These are phyloP conservation scores for Torymus tubicola DNA, from an alignment of 2,888 invertebrate genomes.

Conservation along the genomic window DNA sequence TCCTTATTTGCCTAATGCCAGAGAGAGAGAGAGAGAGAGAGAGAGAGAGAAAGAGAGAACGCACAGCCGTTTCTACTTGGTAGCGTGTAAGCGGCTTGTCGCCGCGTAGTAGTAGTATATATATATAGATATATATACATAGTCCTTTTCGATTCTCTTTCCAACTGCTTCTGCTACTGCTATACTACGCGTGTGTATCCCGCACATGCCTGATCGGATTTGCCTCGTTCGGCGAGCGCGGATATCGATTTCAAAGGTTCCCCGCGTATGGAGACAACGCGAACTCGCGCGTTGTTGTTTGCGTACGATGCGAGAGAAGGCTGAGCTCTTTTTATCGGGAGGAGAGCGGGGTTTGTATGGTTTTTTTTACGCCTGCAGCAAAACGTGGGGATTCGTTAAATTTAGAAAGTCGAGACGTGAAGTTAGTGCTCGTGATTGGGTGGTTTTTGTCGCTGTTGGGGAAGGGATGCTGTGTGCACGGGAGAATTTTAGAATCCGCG, in stretches of 20 bases:
- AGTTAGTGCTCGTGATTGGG: too few species aligned
- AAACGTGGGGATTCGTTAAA: too few species aligned
- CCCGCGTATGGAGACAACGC: neutral
- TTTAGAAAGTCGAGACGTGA: too few species aligned
- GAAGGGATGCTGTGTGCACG: too few species aligned
- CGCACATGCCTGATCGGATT: slow-evolving; percentile 12
- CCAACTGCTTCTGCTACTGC: neutral
- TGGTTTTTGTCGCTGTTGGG: too few species aligned
- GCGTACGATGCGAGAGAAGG: too few species aligned
- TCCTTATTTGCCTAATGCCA: slow-evolving; percentile 42
- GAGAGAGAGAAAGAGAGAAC: too few species aligned
- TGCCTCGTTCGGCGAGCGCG: neutral
- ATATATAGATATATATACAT: slow-evolving; percentile 19
- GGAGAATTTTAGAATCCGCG: too few species aligned
- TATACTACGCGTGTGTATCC: neutral
- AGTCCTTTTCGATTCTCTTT: neutral
- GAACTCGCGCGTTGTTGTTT: too few species aligned
- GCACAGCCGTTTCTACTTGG: neutral
- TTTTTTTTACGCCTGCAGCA: neutral
- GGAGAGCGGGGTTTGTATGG: neutral
- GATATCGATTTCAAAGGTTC: slow-evolving; percentile 17
- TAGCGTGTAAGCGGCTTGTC: neutral
- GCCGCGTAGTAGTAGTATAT: neutral
- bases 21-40: too few species aligned
- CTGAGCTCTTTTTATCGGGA: neutral